Percentiles rank a stretch among this genome's conserved stretches.
Conservation (phyloP, 2,113 vertebrate genomes). For the Aldabrachelys gigantea region DNA sequence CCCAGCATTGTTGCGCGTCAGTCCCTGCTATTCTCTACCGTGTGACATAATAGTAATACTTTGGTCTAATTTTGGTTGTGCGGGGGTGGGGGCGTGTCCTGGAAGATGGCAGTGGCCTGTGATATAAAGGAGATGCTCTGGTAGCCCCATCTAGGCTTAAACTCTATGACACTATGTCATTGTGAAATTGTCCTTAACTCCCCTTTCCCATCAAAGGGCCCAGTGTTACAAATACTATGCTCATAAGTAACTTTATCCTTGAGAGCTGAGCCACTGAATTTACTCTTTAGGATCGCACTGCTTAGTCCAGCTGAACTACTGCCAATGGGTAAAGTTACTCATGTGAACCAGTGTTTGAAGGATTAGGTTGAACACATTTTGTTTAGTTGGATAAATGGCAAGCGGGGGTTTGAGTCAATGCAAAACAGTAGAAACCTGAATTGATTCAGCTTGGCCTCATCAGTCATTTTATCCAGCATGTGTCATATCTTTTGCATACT, state of each 20-base stretch:
- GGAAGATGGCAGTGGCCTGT: not conserved
- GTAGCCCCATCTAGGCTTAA: not conserved
- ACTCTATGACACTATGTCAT: not conserved
- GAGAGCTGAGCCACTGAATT: not conserved
- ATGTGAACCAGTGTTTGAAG: not conserved
- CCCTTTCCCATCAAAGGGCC: not conserved
- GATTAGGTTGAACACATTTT: not conserved
- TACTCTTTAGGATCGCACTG: not conserved
- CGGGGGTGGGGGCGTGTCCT: not conserved
- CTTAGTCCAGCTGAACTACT: not conserved
- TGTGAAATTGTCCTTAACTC: not conserved
- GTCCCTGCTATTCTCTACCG: too few relatives aligned
- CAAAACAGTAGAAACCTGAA: not conserved
- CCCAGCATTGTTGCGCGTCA: too few relatives aligned
- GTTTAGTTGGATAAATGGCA: not conserved
- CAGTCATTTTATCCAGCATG: not conserved
- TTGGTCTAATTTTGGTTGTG: not conserved
- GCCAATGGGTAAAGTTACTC: not conserved
- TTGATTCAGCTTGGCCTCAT: accelerated
- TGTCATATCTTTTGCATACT: accelerated
- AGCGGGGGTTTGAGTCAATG: not conserved
- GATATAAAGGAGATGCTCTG: not conserved
- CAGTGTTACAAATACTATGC: not conserved
- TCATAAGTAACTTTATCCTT: accelerated
- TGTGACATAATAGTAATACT: not conserved